Percentiles rank a stretch among this genome's conserved stretches.
These are phyloP conservation scores for Pharmacophagus antenor DNA, from an alignment of 2,888 invertebrate species.

Conservation along the genomic window DNA sequence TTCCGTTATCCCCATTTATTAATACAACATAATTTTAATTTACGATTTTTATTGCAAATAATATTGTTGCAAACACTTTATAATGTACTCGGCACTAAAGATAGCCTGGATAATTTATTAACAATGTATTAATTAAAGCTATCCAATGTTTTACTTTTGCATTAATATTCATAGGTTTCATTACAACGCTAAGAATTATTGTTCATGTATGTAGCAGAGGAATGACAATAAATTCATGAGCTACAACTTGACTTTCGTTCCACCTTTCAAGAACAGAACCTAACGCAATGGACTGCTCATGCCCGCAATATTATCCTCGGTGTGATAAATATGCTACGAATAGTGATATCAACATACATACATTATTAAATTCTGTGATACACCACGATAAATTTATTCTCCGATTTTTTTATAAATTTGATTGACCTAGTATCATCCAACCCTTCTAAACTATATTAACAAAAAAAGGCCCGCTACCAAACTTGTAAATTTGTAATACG, in stretches of 20 bases:
- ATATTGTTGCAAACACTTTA: not conserved
- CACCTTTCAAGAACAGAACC: conserved; percentile 5
- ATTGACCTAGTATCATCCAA: no score
- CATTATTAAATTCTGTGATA: conserved; percentile 27
- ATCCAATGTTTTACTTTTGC: conserved; percentile 26
- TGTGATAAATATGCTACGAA: conserved; percentile 20
- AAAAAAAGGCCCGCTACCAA: no score
- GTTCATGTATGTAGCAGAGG: conserved; percentile 15
- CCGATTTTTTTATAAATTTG: no score
- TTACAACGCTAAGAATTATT: conserved; percentile 28
- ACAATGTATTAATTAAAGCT: conserved; percentile 9
- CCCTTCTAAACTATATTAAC: no score
- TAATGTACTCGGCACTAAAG: not conserved
- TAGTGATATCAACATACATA: conserved; percentile 22
- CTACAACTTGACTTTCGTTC: conserved; percentile 13
- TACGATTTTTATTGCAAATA: no score
- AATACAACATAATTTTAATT: no score
- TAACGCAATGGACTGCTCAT: conserved; percentile 18
- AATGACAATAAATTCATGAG: conserved; percentile 20
- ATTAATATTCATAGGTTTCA: conserved; percentile 30
- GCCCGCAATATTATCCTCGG: conserved; percentile 5
- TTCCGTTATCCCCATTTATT: no score
- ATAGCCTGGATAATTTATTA: conserved; percentile 3
- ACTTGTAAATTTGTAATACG: not conserved
- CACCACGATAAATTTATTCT: no score